phyloP scores from a whole-genome alignment of 2,797 vertebrate species.

The Tadarida brasiliensis region DNA sequence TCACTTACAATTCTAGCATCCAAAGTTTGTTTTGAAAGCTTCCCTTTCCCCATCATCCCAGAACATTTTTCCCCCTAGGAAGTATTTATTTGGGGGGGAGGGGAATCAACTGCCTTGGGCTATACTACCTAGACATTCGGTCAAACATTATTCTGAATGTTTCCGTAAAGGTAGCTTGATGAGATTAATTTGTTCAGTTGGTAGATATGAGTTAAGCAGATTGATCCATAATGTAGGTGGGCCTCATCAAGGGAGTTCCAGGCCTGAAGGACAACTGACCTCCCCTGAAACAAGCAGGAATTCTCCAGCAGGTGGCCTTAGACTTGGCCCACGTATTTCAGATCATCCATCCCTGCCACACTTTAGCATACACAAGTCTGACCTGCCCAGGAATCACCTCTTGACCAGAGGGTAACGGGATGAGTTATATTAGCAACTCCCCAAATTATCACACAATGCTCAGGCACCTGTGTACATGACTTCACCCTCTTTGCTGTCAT shows the following conservation, averaged over 20 bases:
- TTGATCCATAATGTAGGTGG: neutral
- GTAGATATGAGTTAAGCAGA: no score
- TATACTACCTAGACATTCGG: neutral
- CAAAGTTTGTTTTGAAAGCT: neutral
- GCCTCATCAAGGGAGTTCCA: neutral
- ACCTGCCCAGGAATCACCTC: neutral
- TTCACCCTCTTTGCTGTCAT: no score
- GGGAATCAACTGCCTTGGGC: neutral
- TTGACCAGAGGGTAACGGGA: neutral
- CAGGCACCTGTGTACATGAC: no score
- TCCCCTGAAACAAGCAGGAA: neutral
- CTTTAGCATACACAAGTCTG: neutral
- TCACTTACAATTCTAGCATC: neutral
- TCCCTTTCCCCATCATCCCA: neutral
- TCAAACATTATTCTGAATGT: neutral
- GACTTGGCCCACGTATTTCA: neutral
- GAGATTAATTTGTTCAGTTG: no score
- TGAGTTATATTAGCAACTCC: neutral
- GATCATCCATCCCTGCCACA: neutral
- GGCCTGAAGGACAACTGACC: neutral
- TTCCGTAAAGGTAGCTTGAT: no score
- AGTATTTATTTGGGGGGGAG: no score
- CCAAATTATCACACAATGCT: no score
- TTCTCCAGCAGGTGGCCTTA: neutral
- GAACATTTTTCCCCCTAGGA: neutral